These are phyloP conservation scores for Sciaenops ocellatus DNA, from an alignment of 2,797 vertebrate genomes.

Conservation along the genomic window DNA sequence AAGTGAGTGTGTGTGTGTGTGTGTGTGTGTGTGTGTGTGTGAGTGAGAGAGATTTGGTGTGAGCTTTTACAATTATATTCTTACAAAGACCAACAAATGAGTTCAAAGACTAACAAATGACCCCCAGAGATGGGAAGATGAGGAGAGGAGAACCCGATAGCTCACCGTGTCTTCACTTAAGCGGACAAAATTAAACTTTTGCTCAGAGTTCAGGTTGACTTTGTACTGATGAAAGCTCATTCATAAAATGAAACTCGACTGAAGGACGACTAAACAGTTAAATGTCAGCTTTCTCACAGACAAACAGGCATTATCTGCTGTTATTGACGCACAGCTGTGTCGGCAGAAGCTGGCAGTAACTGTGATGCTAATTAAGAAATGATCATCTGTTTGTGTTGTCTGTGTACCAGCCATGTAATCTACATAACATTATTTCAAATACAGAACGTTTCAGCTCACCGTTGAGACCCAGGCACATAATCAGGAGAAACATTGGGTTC, in stretches of 20 bases:
- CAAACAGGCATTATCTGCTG: constrained; percentile 41
- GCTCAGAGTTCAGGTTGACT: background rate
- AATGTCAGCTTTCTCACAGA: constrained; percentile 41
- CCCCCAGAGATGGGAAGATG: background rate
- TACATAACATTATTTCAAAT: constrained; percentile 32
- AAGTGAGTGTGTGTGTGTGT: constrained; percentile 18
- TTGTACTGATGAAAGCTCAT: background rate
- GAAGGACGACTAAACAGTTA: constrained; percentile 21
- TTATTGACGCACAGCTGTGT: constrained; percentile 63
- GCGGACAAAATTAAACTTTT: background rate
- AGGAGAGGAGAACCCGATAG: constrained; percentile 14
- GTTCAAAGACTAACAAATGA: background rate
- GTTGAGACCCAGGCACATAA: background rate
- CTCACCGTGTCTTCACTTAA: background rate
- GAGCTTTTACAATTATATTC: constrained; percentile 22
- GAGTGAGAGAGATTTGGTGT: background rate
- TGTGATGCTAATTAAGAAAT: constrained; percentile 63
- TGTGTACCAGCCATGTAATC: constrained; percentile 49
- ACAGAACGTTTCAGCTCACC: background rate
- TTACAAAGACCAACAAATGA: constrained; percentile 5
- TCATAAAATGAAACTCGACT: constrained; percentile 2
- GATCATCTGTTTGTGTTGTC: constrained; percentile 61
- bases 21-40: constrained; percentile 24
- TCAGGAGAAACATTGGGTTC: background rate
- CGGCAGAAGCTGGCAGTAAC: constrained; percentile 42